phyloP scores from a whole-genome alignment of 2,888 invertebrate species.

The Rhamphomyia laevipes region DNA sequence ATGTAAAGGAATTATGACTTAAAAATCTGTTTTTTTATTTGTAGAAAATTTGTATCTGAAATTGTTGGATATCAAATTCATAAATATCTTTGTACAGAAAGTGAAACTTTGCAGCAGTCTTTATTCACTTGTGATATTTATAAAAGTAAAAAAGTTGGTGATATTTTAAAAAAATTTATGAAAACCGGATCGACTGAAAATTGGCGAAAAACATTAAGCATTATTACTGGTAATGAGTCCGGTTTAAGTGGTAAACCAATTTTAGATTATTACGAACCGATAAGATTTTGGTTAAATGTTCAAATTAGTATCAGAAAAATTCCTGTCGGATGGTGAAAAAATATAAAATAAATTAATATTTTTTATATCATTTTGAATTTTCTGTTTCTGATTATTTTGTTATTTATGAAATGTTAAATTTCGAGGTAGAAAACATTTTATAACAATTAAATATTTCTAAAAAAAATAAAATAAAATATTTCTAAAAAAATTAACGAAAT shows the following conservation, averaged over 20 bases:
- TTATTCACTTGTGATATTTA: conserved; percentile 79
- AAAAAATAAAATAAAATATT: too few relatives aligned
- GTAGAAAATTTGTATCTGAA: conserved; percentile 63
- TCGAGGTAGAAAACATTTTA: too few relatives aligned
- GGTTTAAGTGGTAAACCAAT: conserved; percentile 54
- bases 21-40: conserved; percentile 17
- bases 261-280: conserved; percentile 22
- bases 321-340: not conserved
- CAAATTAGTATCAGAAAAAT: not conserved
- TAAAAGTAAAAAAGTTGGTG: conserved; percentile 62
- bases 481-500: too few relatives aligned
- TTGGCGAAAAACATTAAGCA: conserved; percentile 68
- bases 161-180: conserved; percentile 50
- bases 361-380: too few relatives aligned
- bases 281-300: not conserved
- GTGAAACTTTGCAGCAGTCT: conserved; percentile 50
- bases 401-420: too few relatives aligned
- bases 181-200: conserved; percentile 58
- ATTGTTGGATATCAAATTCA: conserved; percentile 75
- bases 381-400: too few relatives aligned
- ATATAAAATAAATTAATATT: too few relatives aligned
- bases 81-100: conserved; percentile 58
- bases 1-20: conserved; percentile 19
- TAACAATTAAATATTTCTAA: too few relatives aligned
- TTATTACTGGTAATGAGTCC: conserved; percentile 59